phyloP scores from a whole-genome alignment of 2,888 invertebrate genomes.

The Ceratothoa steindachneri region DNA sequence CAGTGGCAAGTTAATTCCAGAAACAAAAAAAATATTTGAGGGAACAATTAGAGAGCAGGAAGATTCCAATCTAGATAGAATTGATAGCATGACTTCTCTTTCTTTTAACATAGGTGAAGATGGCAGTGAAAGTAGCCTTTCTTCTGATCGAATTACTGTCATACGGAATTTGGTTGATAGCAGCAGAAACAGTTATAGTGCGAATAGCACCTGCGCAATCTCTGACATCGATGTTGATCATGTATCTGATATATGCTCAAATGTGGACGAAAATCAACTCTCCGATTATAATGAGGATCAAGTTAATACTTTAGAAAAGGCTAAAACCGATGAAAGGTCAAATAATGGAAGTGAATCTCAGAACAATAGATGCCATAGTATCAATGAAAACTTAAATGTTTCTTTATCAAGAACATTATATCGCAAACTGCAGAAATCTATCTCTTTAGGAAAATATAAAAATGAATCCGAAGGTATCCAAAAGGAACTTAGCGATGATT shows the following conservation, averaged over 20 bases:
- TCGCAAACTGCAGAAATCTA: too few species aligned
- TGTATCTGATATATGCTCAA: not conserved
- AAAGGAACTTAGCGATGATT: not conserved
- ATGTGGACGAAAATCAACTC: not conserved
- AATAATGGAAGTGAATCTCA: not conserved
- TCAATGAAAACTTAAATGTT: not conserved
- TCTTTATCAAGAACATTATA: too few species aligned
- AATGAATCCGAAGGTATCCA: not conserved
- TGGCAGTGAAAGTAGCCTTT: constrained; percentile 9
- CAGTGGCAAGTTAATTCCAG: too few species aligned
- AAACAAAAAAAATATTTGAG: too few species aligned
- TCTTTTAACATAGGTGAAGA: not conserved
- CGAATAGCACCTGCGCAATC: not conserved
- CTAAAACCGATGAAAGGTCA: not conserved
- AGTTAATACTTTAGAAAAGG: not conserved
- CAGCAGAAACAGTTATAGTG: not conserved
- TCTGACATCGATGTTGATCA: not conserved
- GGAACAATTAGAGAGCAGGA: too few species aligned
- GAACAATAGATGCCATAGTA: not conserved
- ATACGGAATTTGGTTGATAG: not conserved
- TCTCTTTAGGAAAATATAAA: not conserved
- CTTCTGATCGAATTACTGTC: not conserved
- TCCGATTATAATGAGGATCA: not conserved
- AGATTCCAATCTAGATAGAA: too few species aligned
- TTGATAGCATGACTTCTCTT: not conserved